Evolutionary conservation across 2,888 invertebrate species (phyloP).

Genomic region (Selenia dentaria): DNA sequence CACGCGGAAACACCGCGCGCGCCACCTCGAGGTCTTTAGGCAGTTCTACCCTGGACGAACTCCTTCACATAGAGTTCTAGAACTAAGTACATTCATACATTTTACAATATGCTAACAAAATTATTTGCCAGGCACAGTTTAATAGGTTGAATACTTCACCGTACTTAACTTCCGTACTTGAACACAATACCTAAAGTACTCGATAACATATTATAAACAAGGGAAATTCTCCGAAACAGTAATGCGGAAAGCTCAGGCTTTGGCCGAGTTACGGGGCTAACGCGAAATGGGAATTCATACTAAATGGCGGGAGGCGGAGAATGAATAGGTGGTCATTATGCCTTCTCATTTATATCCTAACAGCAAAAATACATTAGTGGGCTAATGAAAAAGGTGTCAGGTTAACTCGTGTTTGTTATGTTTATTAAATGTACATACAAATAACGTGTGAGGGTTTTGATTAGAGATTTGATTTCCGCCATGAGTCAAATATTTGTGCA

Average conservation of each 20-base stretch:
- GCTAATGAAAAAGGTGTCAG: slow-evolving; percentile 40
- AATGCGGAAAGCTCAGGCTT: slow-evolving; percentile 18
- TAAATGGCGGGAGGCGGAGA: slow-evolving; percentile 13
- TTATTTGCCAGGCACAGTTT: too few relatives aligned
- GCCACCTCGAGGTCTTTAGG: too few relatives aligned
- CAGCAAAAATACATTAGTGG: slow-evolving; percentile 24
- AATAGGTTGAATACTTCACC: too few relatives aligned
- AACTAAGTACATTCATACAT: too few relatives aligned
- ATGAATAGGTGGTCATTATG: slow-evolving; percentile 26
- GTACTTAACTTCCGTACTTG: too few relatives aligned
- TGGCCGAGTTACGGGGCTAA: slow-evolving; percentile 13
- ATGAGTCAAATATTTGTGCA: too few relatives aligned
- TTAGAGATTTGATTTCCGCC: too few relatives aligned
- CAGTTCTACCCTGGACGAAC: too few relatives aligned
- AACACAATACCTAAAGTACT: slow-evolving; percentile 16
- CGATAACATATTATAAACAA: slow-evolving; percentile 8
- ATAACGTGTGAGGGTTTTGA: too few relatives aligned
- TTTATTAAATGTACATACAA: background rate
- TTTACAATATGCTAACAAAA: too few relatives aligned
- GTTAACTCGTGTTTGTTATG: slow-evolving; percentile 14
- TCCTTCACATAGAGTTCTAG: too few relatives aligned
- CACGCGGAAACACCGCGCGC: too few relatives aligned
- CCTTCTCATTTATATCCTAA: slow-evolving; percentile 25
- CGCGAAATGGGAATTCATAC: slow-evolving; percentile 22
- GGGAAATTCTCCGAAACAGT: slow-evolving; percentile 18